Conservation (phyloP, 2,113 vertebrate species). For the Edolisoma coerulescens region DNA sequence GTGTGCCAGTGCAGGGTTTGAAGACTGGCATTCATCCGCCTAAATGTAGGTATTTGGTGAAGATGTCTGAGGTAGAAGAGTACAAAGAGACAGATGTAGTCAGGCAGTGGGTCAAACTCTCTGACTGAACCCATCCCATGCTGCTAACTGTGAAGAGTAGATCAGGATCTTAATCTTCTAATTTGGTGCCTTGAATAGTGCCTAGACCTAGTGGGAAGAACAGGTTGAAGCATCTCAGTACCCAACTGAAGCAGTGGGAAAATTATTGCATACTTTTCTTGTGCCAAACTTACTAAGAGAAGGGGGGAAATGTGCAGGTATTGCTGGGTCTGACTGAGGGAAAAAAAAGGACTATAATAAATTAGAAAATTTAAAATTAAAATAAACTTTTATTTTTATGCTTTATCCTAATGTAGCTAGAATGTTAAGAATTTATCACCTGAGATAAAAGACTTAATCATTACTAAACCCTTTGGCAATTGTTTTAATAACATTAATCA, state of each 20-base stretch:
- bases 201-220: neutral
- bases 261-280: neutral
- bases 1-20: fast-evolving
- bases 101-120: neutral
- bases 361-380: neutral
- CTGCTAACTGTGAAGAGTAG: neutral
- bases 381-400: slow-evolving; percentile 33
- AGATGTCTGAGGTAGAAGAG: neutral
- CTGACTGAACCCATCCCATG: neutral
- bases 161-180: neutral
- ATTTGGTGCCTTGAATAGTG: neutral
- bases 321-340: neutral
- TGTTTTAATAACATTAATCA: slow-evolving; percentile 67
- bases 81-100: neutral
- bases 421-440: slow-evolving; percentile 54
- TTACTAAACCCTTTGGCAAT: slow-evolving; percentile 43
- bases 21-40: neutral
- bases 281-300: neutral
- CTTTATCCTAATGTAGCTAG: neutral
- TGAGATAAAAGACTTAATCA: slow-evolving; percentile 62
- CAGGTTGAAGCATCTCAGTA: neutral
- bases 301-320: neutral
- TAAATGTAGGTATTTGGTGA: neutral
- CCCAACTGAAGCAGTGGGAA: neutral
- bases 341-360: neutral